Evolutionary conservation across 37 sponge, comb jelly and placozoan species (phyloP), one percentile per base, ranked within the genome.

Genomic region (Amphimedon queenslandica): DNA sequence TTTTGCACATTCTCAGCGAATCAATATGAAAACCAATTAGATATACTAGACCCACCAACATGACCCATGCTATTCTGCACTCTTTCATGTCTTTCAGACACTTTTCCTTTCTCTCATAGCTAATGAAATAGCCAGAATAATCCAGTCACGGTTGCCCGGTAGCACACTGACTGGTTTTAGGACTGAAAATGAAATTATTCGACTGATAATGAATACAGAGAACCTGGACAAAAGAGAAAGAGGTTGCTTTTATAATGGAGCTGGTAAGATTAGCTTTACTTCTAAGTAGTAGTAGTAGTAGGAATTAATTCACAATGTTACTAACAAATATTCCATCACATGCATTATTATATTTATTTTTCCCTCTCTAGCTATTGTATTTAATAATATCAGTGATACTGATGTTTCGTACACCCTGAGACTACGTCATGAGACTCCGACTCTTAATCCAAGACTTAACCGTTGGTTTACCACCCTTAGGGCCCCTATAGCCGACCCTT

Each of bases 191-290:
- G 27, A 25, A n/a, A n/a, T 60, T 11, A n/a, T 60, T 6, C 8
- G 5, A n/a, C 5, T 13, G 27, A 60, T 60, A 25, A 11, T 6
- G 27, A 47, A 8, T 47, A 13, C 8, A 47, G 61, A 60, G 61
- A 13, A 13, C 8, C 8, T 13, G 3, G 70, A 69, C 2, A 21
- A 1, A 2, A 39, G 70, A 27, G 31, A 1, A 32, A 42, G 29
- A 4, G 70, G 70, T 24, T 69, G 70, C 42, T 69, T 69, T 40
- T 2, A 39, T 3, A 69, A 69, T 69, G 70, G 70, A 69, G 24
- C 70, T 39, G 70, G 70, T 69, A 34, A 30, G 66, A 34, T 3
- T 32, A 23, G 23, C 21, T 30, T 1, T 30, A n/a, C 1, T 21
- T 30, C 24, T 63, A 30, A 6, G 11, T 63, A n/a, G n/a, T n/a